Evolutionary conservation across 1,140 invertebrate genomes (phyloP), one percentile per base, ranked within the genome.

Genomic region (Drosophila neocordata): DNA sequence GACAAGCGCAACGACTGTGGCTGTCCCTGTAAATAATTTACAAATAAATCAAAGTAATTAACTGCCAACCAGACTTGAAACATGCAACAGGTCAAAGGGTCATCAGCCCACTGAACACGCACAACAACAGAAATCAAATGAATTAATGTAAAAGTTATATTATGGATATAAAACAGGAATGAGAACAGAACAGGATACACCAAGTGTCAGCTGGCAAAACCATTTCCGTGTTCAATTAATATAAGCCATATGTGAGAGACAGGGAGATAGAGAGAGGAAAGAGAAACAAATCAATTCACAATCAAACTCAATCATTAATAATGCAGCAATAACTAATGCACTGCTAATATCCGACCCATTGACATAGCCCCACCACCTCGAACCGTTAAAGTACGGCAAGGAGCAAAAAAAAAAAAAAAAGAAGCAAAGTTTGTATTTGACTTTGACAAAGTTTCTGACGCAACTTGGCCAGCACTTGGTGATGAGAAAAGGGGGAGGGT

Each of bases 1-100:
- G 73, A 85, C 80, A 85, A 68, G 34, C 53, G 65, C 13, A 34
- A 27, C 53, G 65, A 13, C 24, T 35, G 64, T 60, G 69, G 71
- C 68, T 31, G 27, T 31, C 69, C 81, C 60, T 52, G 52, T 79
- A 65, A 69, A 66, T 87, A 70, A 74, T 69, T 81, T 66, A 77
- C 65, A 67, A 87, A 85, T 87, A 87, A 87, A 87, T 87, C 82
- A 87, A 87, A 79, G 78, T 82, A 88, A 87, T 88, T 88, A 88
- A 88, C 83, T 85, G 53, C 1, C 41, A 9, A 12, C 11, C 22
- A 61, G 31, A 34, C 58, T 65, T 57, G 9, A 56, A 48, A 58
- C 81, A 85, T 84, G 81, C 81, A 84, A 84, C 81, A 84, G 81
- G 81, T 77, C 73, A 85, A 53, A 64, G 53, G 81, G 78, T 77